Evolutionary conservation across 2,888 invertebrate species (phyloP), one percentile per base, ranked within the genome.

Genomic region (Ophraella communa): DNA sequence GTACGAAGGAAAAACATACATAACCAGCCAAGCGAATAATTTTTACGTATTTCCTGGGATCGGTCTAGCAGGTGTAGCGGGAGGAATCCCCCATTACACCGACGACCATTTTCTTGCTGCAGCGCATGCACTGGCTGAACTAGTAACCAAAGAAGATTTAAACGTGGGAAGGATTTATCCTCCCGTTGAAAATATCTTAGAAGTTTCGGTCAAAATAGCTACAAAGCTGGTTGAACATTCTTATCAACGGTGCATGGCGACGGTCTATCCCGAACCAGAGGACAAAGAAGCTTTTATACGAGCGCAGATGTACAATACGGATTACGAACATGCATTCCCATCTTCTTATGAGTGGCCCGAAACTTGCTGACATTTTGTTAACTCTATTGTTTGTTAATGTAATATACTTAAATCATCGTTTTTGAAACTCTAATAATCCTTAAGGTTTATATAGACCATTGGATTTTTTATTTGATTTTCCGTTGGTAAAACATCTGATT

Each of bases 11-110:
- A 90, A 92, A 80, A 89, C 89, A 7, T 91, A 88, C 80, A 83
- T 89, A 76, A 96, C 98, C 0, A 98, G 99, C 0, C 99, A 99
- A 83, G 98, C 98, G 65, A 98, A 97, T 84, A 98, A 98, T 84
- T 91, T 96, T 0, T 98, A 98, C 84, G 95, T 98, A 82, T 97
- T 96, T 88, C 98, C 98, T 14, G 99, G 98, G 3, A 87, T 96
- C 72, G 96, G 96, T 20, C 87, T 99, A 47, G 98, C 94, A 68
- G 90, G 93, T 62, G 90, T 98, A 72, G 90, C 91, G 76, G 92
- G 94, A 71, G 95, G 95, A 59, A 90, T 96, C 82, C 86, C 91
- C 73, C 93, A 92, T 77, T 95, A 99, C 79, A 89, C 92, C 11
- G 97, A 99, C 77, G 93, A 95, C 74, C 87, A 95, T 65, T 96